phyloP scores from a whole-genome alignment of 2,797 vertebrate genomes.

The Protonibea diacanthus region DNA sequence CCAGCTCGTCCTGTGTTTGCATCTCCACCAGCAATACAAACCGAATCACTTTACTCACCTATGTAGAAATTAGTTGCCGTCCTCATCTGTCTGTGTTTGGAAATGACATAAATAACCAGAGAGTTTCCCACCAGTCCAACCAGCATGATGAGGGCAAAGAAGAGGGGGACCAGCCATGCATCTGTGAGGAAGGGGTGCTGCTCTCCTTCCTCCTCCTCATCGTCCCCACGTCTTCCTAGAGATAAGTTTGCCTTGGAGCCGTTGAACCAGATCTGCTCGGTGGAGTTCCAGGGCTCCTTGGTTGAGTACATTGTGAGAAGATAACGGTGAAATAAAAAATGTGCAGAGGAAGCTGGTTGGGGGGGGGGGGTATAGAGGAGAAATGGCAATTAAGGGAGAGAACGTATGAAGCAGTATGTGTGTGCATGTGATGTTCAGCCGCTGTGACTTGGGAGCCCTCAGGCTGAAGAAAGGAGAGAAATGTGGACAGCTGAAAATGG shows the following conservation, averaged over 20 bases:
- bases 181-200: constrained; percentile 89
- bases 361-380: background rate
- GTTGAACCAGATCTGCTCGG: constrained; percentile 73
- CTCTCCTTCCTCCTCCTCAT: constrained; percentile 52
- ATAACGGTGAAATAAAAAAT: background rate
- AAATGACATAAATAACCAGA: constrained; percentile 89
- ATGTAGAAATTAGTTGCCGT: constrained; percentile 93
- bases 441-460: constrained; percentile 13
- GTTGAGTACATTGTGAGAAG: constrained; percentile 65
- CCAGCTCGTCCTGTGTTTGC: background rate
- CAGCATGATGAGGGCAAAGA: constrained; percentile 91
- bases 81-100: constrained; percentile 90
- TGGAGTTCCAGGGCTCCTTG: constrained; percentile 80
- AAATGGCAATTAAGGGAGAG: constrained; percentile 27
- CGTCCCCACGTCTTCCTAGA: constrained; percentile 42
- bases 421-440: background rate
- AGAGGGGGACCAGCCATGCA: constrained; percentile 91
- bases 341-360: constrained; percentile 15
- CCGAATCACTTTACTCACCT: constrained; percentile 79
- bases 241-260: constrained; percentile 78
- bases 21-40: background rate
- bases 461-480: constrained; percentile 4
- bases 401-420: background rate
- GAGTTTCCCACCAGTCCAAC: constrained; percentile 90
- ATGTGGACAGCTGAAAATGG: background rate